Evolutionary conservation across 1,140 invertebrate genomes (phyloP).

Genomic region (Drosophila athabasca): DNA sequence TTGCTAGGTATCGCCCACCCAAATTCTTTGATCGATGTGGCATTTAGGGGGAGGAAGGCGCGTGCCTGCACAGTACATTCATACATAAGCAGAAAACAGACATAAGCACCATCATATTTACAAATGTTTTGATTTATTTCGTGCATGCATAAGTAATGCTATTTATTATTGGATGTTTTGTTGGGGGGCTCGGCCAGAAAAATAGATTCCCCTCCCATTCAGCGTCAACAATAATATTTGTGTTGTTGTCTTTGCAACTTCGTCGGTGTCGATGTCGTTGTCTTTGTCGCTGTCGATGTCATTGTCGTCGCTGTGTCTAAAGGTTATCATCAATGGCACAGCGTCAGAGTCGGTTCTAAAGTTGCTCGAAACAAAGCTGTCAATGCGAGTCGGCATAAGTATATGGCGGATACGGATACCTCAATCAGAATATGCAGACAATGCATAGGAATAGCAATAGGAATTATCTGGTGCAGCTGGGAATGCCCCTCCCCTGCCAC

Average conservation of each 20-base stretch:
- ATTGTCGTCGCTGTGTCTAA: constrained; percentile 36
- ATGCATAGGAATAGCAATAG: no score
- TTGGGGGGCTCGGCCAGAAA: constrained; percentile 64
- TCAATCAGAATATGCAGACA: background rate
- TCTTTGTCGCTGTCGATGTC: constrained; percentile 14
- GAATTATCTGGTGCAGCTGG: constrained; percentile 12
- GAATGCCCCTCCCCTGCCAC: background rate
- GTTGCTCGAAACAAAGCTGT: constrained; percentile 13
- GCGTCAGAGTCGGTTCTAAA: background rate
- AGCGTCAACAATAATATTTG: constrained; percentile 66
- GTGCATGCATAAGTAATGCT: constrained; percentile 50
- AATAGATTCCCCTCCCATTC: constrained; percentile 21
- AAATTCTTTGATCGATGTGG: constrained; percentile 35
- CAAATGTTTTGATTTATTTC: constrained; percentile 43
- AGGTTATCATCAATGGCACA: constrained; percentile 57
- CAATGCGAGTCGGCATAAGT: constrained; percentile 2
- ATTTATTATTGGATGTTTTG: constrained; percentile 41
- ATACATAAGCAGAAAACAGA: constrained; percentile 18
- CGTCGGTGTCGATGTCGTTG: constrained; percentile 5
- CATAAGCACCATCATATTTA: constrained; percentile 19
- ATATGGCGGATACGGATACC: constrained; percentile 38
- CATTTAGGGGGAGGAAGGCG: constrained; percentile 21
- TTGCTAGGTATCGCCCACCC: background rate
- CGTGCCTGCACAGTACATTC: constrained; percentile 14
- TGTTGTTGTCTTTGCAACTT: constrained; percentile 27